Evolutionary conservation across 2,797 vertebrate genomes (phyloP).

Genomic region (Taenioides sp.): DNA sequence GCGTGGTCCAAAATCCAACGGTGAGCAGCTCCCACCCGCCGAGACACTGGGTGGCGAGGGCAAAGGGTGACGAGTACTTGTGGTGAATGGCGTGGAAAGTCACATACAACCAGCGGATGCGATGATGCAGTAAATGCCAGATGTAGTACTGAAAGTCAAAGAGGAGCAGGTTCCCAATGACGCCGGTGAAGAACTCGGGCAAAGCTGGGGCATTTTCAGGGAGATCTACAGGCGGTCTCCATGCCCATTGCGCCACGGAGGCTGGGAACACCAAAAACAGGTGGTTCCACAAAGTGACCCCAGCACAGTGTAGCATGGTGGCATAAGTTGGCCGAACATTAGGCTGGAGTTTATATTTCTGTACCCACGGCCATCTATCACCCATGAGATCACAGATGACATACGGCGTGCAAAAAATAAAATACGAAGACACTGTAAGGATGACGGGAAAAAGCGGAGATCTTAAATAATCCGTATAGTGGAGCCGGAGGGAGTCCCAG

Average conservation of each 20-base stretch:
- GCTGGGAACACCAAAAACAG: constrained; percentile 75
- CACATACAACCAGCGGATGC: constrained; percentile 70
- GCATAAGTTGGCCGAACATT: constrained; percentile 56
- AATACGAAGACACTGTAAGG: constrained; percentile 74
- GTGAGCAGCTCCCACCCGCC: constrained; percentile 73
- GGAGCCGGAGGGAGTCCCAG: constrained; percentile 69
- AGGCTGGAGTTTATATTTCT: constrained; percentile 75
- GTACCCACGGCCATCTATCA: constrained; percentile 64
- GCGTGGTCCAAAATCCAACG: constrained; percentile 73
- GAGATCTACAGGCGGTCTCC: constrained; percentile 73
- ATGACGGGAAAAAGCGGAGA: constrained; percentile 76
- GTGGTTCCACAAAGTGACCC: constrained; percentile 76
- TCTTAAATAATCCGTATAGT: constrained; percentile 68
- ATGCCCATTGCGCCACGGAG: constrained; percentile 74
- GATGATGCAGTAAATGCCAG: constrained; percentile 78
- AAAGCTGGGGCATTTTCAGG: constrained; percentile 66
- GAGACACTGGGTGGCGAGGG: constrained; percentile 72
- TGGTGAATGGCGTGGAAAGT: constrained; percentile 77
- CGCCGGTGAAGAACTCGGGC: constrained; percentile 62
- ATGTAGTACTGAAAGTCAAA: constrained; percentile 81
- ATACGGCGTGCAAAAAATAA: constrained; percentile 70
- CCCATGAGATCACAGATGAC: constrained; percentile 73
- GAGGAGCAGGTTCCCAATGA: constrained; percentile 72
- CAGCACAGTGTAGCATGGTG: constrained; percentile 69
- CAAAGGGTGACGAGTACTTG: constrained; percentile 66